Evolutionary conservation across 2,113 vertebrate genomes (phyloP).

Genomic region (Leiothrix lutea): DNA sequence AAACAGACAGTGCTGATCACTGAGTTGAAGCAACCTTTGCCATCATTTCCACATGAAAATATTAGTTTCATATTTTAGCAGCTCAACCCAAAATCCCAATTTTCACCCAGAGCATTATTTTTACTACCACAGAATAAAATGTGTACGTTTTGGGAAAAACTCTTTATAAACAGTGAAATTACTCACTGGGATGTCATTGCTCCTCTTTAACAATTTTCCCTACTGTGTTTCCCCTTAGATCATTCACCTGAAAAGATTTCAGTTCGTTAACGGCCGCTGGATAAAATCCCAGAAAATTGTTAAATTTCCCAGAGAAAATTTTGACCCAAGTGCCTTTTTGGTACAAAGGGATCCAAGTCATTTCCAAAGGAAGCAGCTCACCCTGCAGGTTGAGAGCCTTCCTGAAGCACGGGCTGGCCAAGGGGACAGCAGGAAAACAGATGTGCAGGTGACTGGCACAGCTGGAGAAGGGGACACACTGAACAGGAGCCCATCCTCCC

Average conservation of each 20-base stretch:
- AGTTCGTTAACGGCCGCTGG: constrained; percentile 97
- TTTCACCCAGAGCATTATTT: not conserved
- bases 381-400: constrained; percentile 67
- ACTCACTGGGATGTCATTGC: not conserved
- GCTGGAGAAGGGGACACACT: constrained; percentile 75
- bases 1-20: not conserved
- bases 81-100: not conserved
- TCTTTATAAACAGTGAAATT: not conserved
- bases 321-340: constrained; percentile 96
- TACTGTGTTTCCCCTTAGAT: constrained; percentile 75
- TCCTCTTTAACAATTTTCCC: not conserved
- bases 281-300: constrained; percentile 99
- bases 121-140: not conserved
- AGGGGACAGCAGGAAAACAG: constrained; percentile 72
- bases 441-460: constrained; percentile 64
- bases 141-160: not conserved
- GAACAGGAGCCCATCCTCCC: constrained; percentile 82
- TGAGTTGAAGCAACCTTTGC: not conserved
- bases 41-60: not conserved
- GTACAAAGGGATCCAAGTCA: constrained; percentile 86
- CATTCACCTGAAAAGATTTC: constrained; percentile 97
- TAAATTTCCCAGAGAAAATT: constrained; percentile 91
- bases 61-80: not conserved
- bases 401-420: constrained; percentile 35
- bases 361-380: constrained; percentile 70